phyloP scores from a whole-genome alignment of 2,113 vertebrate genomes.

The Pyxicephalus adspersus region DNA sequence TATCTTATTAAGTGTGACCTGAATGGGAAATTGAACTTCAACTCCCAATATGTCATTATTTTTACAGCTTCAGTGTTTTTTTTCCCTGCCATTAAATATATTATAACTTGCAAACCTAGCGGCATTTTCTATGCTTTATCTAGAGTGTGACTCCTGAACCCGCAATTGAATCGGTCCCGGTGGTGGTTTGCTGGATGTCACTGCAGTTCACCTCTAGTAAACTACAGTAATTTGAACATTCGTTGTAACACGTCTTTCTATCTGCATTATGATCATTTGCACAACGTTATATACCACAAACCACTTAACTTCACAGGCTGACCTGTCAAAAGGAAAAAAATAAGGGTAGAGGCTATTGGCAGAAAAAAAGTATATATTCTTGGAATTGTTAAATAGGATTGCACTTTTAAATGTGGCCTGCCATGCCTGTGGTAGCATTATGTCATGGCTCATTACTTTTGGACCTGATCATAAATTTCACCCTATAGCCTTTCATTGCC shows the following conservation, averaged over 20 bases:
- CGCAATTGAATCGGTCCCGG: conserved; percentile 26
- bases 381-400: conserved; percentile 40
- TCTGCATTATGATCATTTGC: conserved; percentile 21
- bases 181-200: neutral
- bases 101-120: conserved; percentile 20
- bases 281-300: conserved; percentile 23
- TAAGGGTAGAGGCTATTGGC: conserved; percentile 31
- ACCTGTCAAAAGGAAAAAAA: neutral
- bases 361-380: conserved; percentile 17
- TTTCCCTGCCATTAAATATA: conserved; percentile 18
- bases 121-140: conserved; percentile 30
- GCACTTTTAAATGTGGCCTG: conserved; percentile 49
- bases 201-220: conserved; percentile 42
- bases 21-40: conserved; percentile 11
- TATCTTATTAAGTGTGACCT: conserved; percentile 47
- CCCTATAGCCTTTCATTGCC: conserved; percentile 52
- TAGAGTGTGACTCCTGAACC: conserved; percentile 23
- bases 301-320: conserved; percentile 24
- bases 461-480: conserved; percentile 53
- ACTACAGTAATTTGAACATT: conserved; percentile 53
- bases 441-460: conserved; percentile 53
- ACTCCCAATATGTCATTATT: conserved; percentile 27
- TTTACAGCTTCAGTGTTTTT: conserved; percentile 10
- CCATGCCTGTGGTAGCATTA: conserved; percentile 45
- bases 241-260: conserved; percentile 26